Conservation (phyloP, 2,797 vertebrate genomes). For the Mus caroli region DNA sequence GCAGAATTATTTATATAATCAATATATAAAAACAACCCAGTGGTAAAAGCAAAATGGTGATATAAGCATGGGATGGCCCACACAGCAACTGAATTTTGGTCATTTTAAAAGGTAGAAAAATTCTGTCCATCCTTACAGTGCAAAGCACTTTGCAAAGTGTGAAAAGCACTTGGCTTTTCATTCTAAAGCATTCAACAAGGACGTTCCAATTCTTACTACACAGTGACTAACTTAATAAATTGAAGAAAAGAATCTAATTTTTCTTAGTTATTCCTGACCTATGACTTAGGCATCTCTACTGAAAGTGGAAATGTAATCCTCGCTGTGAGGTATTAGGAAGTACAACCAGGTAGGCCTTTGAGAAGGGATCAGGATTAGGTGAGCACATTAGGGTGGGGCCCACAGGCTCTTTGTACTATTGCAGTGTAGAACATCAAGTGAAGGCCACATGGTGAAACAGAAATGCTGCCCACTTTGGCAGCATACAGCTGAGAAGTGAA, state of each 20-base stretch:
- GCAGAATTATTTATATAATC: neutral
- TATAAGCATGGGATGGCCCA: neutral
- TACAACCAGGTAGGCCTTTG: neutral
- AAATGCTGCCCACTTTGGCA: neutral
- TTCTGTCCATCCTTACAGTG: neutral
- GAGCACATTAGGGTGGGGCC: neutral
- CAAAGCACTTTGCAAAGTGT: neutral
- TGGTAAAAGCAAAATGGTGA: neutral
- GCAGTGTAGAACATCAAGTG: neutral
- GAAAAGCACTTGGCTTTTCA: no score
- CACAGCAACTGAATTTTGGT: neutral
- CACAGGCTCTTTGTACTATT: neutral
- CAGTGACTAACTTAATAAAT: neutral
- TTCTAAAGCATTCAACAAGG: neutral
- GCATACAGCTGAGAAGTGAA: neutral
- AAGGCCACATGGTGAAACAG: neutral
- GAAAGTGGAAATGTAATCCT: neutral
- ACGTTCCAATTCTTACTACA: constrained; percentile 11
- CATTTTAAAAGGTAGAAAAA: constrained; percentile 9
- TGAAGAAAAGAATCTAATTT: neutral
- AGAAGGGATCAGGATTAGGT: neutral
- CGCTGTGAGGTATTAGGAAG: neutral
- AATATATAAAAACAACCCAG: neutral
- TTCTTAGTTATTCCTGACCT: neutral
- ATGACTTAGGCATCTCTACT: neutral